These are phyloP conservation scores for Chironomus striatipennis DNA, from an alignment of 1,140 invertebrate genomes.

Conservation along the genomic window DNA sequence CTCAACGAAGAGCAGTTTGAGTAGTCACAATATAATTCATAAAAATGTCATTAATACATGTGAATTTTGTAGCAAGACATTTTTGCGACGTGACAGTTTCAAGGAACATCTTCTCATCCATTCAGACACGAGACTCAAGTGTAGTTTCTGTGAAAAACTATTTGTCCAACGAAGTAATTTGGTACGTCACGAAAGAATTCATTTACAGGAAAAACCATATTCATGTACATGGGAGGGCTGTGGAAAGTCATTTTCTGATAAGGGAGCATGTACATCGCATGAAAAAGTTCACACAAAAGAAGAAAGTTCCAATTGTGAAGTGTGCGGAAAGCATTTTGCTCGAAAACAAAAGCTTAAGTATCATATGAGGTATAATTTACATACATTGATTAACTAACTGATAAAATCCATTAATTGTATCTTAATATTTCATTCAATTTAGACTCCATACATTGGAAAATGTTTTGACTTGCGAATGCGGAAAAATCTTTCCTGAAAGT, in stretches of 20 bases:
- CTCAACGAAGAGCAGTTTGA: neutral
- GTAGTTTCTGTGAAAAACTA: constrained; percentile 46
- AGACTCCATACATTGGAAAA: constrained; percentile 46
- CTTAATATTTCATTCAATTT: constrained; percentile 27
- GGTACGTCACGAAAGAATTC: constrained; percentile 45
- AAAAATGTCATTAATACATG: constrained; percentile 11
- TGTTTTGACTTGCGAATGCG: constrained; percentile 44
- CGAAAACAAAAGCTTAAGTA: constrained; percentile 38
- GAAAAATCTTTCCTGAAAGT: constrained; percentile 42
- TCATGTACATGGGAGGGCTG: constrained; percentile 42
- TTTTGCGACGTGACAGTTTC: constrained; percentile 44
- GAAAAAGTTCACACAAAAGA: constrained; percentile 40
- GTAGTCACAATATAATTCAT: constrained; percentile 13
- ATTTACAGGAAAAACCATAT: constrained; percentile 49
- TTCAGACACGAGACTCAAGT: constrained; percentile 45
- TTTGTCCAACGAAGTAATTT: constrained; percentile 50
- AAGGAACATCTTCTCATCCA: constrained; percentile 48
- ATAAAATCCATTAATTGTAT: neutral
- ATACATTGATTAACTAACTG: too few species aligned
- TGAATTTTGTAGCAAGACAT: neutral
- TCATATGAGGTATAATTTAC: constrained; percentile 31
- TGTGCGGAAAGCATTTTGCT: constrained; percentile 36
- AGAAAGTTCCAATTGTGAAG: constrained; percentile 34
- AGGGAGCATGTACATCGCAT: constrained; percentile 48
- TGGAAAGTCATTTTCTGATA: constrained; percentile 45